phyloP scores from a whole-genome alignment of 2,888 invertebrate species.

The Hesperia comma region DNA sequence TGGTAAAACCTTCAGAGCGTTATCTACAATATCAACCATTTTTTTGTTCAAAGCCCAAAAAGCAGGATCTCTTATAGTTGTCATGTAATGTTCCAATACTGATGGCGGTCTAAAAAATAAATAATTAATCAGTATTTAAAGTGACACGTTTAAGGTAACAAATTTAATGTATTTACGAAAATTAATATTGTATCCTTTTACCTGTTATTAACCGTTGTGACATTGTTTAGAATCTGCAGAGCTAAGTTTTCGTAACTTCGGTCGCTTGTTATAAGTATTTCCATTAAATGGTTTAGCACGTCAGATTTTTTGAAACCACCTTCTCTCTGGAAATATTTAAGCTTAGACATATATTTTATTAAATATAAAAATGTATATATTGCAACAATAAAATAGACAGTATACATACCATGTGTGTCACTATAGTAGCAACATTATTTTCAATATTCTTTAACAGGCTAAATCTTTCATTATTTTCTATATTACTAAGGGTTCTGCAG shows the following conservation, averaged over 20 bases:
- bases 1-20: slow-evolving; percentile 81
- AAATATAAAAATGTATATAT: not conserved
- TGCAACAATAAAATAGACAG: not conserved
- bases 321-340: slow-evolving; percentile 62
- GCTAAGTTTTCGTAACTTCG: slow-evolving; percentile 69
- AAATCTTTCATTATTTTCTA: slow-evolving; percentile 61
- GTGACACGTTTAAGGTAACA: slow-evolving; percentile 37
- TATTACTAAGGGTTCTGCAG: slow-evolving; percentile 73
- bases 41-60: slow-evolving; percentile 88
- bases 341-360: slow-evolving; percentile 37
- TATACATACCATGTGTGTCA: slow-evolving; percentile 65
- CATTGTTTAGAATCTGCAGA: slow-evolving; percentile 56
- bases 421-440: slow-evolving; percentile 59
- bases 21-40: slow-evolving; percentile 81
- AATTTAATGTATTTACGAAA: slow-evolving; percentile 27
- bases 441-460: slow-evolving; percentile 65
- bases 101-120: slow-evolving; percentile 61
- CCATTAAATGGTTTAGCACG: slow-evolving; percentile 71
- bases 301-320: slow-evolving; percentile 68
- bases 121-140: slow-evolving; percentile 29
- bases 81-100: slow-evolving; percentile 78
- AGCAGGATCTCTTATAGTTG: slow-evolving; percentile 87
- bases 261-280: slow-evolving; percentile 65
- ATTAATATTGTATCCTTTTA: slow-evolving; percentile 44
- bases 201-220: slow-evolving; percentile 52